These are phyloP conservation scores for Centropyge bicolor DNA, from an alignment of 2,797 vertebrate species.

Conservation along the genomic window DNA sequence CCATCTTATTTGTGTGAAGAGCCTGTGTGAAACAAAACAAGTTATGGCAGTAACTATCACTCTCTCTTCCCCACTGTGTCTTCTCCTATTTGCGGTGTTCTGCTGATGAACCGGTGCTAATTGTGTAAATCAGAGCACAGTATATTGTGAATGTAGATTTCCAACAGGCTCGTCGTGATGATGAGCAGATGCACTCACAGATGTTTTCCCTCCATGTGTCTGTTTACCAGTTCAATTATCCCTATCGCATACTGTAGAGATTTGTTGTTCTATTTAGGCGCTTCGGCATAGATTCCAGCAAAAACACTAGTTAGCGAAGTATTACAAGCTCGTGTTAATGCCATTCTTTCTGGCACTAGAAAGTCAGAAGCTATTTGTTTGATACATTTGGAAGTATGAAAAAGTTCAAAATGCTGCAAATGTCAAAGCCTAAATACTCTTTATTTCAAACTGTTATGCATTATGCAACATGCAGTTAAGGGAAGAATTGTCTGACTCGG, in stretches of 20 bases:
- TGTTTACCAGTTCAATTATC: constrained; percentile 77
- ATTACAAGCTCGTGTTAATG: constrained; percentile 5
- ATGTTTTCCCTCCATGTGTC: constrained; percentile 71
- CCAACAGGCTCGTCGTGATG: constrained; percentile 34
- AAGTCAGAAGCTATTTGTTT: background rate
- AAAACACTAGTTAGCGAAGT: constrained; percentile 42
- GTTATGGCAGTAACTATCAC: constrained; percentile 57
- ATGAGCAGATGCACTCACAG: constrained; percentile 75
- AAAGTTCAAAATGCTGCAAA: background rate
- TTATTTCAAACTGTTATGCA: constrained; percentile 3
- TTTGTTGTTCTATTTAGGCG: constrained; percentile 59
- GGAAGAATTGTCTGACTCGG: background rate
- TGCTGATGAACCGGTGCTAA: constrained; percentile 54
- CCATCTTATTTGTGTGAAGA: constrained; percentile 76
- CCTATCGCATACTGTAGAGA: constrained; percentile 56
- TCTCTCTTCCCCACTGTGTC: constrained; percentile 33
- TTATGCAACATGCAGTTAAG: constrained; percentile 10
- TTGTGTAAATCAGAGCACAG: constrained; percentile 48
- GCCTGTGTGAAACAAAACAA: constrained; percentile 75
- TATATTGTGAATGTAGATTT: constrained; percentile 61
- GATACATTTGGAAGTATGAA: background rate
- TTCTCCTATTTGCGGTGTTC: constrained; percentile 43
- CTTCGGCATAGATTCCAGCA: constrained; percentile 35
- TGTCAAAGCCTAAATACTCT: background rate
- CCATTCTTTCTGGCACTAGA: background rate